A percentile compares a stretch with the other conserved stretches of the same genome.
Conservation (phyloP, 2,888 invertebrate genomes). For the Machimus rusticus region DNA sequence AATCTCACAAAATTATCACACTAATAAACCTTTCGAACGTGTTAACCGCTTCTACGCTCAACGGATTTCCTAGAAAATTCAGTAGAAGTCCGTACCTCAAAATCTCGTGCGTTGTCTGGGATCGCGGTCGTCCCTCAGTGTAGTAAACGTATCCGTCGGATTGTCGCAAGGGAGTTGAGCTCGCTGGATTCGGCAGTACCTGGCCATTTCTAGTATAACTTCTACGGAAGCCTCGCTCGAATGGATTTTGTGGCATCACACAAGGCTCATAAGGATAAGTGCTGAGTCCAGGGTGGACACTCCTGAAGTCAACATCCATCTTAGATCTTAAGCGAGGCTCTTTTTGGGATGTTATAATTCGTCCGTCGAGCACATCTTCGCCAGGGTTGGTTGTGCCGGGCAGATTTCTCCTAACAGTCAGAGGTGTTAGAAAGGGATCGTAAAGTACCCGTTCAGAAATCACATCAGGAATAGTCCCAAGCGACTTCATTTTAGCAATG, state of each 20-base stretch:
- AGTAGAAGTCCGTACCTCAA: constrained; percentile 54
- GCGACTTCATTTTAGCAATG: constrained; percentile 62
- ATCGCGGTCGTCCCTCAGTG: constrained; percentile 35
- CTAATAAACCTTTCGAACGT: not conserved
- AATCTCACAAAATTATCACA: constrained; percentile 18
- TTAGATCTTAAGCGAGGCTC: not conserved
- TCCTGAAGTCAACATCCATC: constrained; percentile 35
- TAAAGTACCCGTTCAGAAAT: constrained; percentile 58
- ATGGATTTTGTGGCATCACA: constrained; percentile 47
- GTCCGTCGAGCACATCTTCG: not conserved
- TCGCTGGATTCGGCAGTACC: constrained; percentile 52
- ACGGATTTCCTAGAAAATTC: not conserved
- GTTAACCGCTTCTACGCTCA: not conserved
- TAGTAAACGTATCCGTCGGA: constrained; percentile 54
- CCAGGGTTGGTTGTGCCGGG: not conserved
- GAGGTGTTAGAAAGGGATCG: constrained; percentile 62
- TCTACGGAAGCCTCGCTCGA: constrained; percentile 61
- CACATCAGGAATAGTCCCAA: constrained; percentile 62
- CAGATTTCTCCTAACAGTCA: constrained; percentile 57
- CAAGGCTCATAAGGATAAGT: not conserved
- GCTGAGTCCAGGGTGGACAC: not conserved
- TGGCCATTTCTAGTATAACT: constrained; percentile 50
- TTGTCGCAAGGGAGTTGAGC: constrained; percentile 57
- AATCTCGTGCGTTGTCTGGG: constrained; percentile 27
- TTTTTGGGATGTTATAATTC: not conserved